Evolutionary conservation across 2,113 vertebrate genomes (phyloP).

Genomic region (Mystacornis crossleyi): DNA sequence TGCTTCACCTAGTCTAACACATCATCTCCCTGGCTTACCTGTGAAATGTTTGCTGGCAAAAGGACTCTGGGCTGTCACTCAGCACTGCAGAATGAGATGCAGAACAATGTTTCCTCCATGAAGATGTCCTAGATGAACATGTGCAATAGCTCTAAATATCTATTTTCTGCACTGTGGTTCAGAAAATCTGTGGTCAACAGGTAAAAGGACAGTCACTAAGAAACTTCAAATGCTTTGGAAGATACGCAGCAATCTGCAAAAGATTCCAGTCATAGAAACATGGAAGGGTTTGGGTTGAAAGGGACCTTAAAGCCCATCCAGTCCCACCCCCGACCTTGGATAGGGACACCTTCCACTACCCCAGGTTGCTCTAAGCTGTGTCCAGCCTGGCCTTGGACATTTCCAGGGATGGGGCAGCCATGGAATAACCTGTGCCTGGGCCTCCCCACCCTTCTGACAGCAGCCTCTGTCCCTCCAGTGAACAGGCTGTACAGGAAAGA

Average conservation of each 20-base stretch:
- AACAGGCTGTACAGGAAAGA: neutral
- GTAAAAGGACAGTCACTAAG: neutral
- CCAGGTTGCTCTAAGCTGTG: neutral
- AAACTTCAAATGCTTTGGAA: neutral
- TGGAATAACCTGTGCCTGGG: neutral
- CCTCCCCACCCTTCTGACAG: neutral
- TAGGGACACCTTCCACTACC: neutral
- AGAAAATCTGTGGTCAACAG: neutral
- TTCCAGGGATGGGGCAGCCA: neutral
- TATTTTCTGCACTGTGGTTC: neutral
- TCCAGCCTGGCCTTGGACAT: neutral
- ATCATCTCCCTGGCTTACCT: neutral
- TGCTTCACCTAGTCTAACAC: neutral
- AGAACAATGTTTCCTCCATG: neutral
- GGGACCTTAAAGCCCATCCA: neutral
- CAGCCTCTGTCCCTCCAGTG: fast-evolving
- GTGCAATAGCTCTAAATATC: neutral
- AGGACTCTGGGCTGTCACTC: neutral
- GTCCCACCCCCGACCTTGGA: neutral
- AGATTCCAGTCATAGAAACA: neutral
- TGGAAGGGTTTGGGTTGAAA: neutral
- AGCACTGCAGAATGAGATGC: neutral
- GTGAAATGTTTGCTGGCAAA: neutral
- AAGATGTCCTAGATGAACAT: no score
- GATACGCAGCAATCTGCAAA: neutral